phyloP scores from a whole-genome alignment of 2,888 invertebrate species.

The Cepaea hortensis region DNA sequence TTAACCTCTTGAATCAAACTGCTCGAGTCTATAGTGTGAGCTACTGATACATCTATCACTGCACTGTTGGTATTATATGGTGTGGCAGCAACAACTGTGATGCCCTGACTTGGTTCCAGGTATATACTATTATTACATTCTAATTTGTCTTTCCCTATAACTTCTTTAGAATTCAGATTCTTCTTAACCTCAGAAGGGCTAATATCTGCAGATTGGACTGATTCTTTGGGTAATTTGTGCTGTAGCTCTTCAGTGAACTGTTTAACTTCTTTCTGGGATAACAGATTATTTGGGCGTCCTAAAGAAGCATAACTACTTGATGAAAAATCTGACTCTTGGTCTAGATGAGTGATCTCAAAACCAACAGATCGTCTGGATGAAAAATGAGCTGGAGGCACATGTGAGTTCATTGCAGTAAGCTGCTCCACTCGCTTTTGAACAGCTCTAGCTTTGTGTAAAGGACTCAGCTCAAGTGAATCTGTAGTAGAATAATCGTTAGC shows the following conservation, averaged over 20 bases:
- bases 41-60: background rate
- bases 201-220: background rate
- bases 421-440: constrained; percentile 50
- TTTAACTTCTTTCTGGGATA: background rate
- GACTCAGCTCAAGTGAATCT: constrained; percentile 35
- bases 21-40: background rate
- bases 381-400: background rate
- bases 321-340: constrained; percentile 46
- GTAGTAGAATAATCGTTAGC: constrained; percentile 27
- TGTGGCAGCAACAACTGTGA: background rate
- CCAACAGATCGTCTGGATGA: constrained; percentile 29
- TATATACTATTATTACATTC: background rate
- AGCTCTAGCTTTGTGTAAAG: constrained; percentile 47
- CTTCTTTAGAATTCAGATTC: background rate
- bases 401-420: constrained; percentile 28
- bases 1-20: background rate
- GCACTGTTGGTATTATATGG: background rate
- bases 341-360: constrained; percentile 21
- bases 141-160: background rate
- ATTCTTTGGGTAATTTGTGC: background rate
- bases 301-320: constrained; percentile 50
- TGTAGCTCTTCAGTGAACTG: background rate
- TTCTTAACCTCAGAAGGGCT: background rate
- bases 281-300: background rate
- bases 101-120: background rate